Conservation (phyloP, 2,113 vertebrate species). For the Psittacus erithacus region DNA sequence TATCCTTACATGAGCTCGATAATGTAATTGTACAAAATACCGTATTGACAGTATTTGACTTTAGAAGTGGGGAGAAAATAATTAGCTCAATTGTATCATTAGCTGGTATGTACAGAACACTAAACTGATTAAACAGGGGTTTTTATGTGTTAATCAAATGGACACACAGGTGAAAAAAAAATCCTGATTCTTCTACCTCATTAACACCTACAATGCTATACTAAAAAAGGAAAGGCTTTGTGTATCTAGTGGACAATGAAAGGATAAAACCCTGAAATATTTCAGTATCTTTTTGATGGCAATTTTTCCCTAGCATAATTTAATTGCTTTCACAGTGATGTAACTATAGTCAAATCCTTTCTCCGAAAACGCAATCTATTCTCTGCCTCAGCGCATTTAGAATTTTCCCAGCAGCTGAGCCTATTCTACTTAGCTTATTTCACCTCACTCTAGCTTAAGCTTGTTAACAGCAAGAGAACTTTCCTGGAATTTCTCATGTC, state of each 20-base stretch:
- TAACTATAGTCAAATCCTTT: not conserved
- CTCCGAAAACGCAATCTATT: not conserved
- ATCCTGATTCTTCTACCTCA: not conserved
- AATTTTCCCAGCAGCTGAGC: not conserved
- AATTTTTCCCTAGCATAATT: not conserved
- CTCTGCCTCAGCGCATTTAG: not conserved
- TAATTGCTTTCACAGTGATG: not conserved
- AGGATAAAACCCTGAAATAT: not conserved
- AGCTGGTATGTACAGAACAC: not conserved
- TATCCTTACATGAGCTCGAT: not conserved
- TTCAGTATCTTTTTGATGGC: not conserved
- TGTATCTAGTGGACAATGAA: not conserved
- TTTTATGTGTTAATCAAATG: not conserved
- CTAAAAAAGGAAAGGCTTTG: not conserved
- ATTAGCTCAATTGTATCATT: not conserved
- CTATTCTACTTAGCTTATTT: not conserved
- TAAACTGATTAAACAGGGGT: not conserved
- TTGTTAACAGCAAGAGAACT: not conserved
- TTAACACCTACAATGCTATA: not conserved
- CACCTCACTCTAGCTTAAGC: not conserved
- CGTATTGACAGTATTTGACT: not conserved
- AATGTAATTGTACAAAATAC: not conserved
- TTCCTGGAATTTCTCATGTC: not conserved
- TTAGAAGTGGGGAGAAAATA: not conserved
- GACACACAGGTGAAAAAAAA: not conserved